Percentiles rank a stretch among this genome's conserved stretches.
These are phyloP conservation scores for Ganaspis brasiliensis DNA, from an alignment of 2,888 invertebrate species.

Conservation along the genomic window DNA sequence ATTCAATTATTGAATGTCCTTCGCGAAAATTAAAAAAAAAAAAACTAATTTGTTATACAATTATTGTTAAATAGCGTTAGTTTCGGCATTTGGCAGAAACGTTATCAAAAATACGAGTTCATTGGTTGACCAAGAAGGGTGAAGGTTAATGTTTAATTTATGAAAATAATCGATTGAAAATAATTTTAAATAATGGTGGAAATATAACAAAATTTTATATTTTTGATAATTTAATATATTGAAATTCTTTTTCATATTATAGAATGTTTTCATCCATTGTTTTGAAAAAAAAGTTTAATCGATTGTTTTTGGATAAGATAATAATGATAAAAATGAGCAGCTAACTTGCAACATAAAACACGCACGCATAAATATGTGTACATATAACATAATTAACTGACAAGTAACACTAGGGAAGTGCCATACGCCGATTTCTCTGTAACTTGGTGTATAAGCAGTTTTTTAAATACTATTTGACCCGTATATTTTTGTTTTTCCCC, in stretches of 20 bases:
- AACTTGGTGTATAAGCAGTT: too few species aligned
- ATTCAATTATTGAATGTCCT: conserved; percentile 13
- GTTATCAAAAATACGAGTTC: conserved; percentile 60
- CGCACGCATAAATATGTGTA: conserved; percentile 15
- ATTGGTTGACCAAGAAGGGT: not conserved
- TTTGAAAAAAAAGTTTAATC: not conserved
- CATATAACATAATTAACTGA: not conserved
- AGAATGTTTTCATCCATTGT: not conserved
- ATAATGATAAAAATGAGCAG: not conserved
- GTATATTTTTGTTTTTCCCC: too few species aligned
- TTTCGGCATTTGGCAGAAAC: conserved; percentile 53
- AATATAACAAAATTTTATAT: too few species aligned
- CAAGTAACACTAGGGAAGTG: too few species aligned
- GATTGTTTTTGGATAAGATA: too few species aligned
- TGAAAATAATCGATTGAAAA: not conserved
- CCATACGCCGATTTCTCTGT: too few species aligned
- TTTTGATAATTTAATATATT: too few species aligned
- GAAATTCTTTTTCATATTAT: too few species aligned
- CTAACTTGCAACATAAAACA: conserved; percentile 11
- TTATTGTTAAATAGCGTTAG: conserved; percentile 54
- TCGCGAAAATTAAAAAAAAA: too few species aligned
- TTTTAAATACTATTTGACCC: too few species aligned
- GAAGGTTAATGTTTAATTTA: not conserved
- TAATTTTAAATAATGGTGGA: too few species aligned
- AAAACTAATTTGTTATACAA: conserved; percentile 46